Evolutionary conservation across 2,113 vertebrate species (phyloP), one percentile per base, ranked within the genome.

Genomic region (Menidia beryllina): DNA sequence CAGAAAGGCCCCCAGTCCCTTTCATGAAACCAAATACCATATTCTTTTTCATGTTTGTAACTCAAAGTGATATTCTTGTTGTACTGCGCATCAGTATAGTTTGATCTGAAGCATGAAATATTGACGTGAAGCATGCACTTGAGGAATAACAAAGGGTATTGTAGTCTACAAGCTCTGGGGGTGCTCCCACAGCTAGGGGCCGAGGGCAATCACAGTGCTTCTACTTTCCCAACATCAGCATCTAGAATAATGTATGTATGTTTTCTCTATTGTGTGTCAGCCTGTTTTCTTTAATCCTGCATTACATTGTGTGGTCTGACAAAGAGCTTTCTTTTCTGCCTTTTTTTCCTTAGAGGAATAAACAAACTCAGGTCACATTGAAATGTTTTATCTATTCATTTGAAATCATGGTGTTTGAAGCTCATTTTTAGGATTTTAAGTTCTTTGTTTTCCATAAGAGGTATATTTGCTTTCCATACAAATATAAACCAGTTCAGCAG

Each of bases 401-500:
- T 60, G 19, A 15, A 53, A 55, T 21, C 19, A 7, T 64, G 23
- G 9, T 15, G 52, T 51, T 59, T 39, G 9, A 63, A 8, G 26
- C 9, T 26, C 48, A 25, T 27, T 68, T 69, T 52, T 52, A 39
- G 13, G 7, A 3, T 55, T 69, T 10, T 17, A 1, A n/a, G 30
- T 23, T 23, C 21, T 62, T 57, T 45, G 39, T 61, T 77, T 62
- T 70, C 36, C 59, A 72, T 49, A n/a, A 72, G 45, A 23, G 36
- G 6, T 12, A 14, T 27, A 77, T 77, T 89, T 86, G 56, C 72
- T 74, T 84, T 24, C 7, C 71, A 82, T 20, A 19, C 34, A 64
- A 67, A 61, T 52, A 53, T 36, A 63, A 82, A 87, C 91, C 69
- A 75, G 88, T 85, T 82, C 51, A 84, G 49, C 87, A 84, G 75